A percentile compares a stretch with the other conserved stretches of the same genome.
These are phyloP conservation scores for Macropus fuliginosus DNA, from an alignment of 2,797 vertebrate genomes.

Conservation along the genomic window DNA sequence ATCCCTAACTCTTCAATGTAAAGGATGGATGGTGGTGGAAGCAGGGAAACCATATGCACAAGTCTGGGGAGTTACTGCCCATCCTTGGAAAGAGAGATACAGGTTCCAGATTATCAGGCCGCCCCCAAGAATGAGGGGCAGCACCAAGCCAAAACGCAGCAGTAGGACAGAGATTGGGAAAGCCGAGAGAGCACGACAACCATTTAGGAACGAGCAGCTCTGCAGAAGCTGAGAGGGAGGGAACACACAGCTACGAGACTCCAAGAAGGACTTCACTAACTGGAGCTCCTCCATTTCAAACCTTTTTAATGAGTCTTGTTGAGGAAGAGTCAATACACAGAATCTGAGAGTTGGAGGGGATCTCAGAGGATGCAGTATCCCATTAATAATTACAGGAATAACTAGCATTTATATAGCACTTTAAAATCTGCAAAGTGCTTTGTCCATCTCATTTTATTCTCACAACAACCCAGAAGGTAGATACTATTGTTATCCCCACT, in stretches of 20 bases:
- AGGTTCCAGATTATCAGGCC: not conserved
- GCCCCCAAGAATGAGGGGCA: not conserved
- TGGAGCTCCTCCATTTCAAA: not conserved
- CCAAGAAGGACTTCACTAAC: not conserved
- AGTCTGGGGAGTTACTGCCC: not conserved
- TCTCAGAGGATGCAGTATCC: not conserved
- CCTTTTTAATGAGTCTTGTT: not conserved
- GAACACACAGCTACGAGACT: not conserved
- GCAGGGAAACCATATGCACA: not conserved
- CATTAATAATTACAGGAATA: not conserved
- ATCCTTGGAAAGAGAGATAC: not conserved
- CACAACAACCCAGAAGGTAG: not conserved
- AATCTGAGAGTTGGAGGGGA: not conserved
- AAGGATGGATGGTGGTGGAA: not conserved
- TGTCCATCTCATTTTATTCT: not conserved
- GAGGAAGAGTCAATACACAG: not conserved
- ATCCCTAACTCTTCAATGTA: not conserved
- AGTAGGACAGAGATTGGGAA: not conserved
- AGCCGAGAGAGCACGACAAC: not conserved
- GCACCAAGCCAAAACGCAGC: not conserved
- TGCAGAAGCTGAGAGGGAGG: not conserved
- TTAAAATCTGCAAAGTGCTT: not conserved
- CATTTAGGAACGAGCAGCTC: not conserved
- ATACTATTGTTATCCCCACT: not conserved
- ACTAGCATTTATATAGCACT: not conserved